phyloP scores from a whole-genome alignment of 2,888 invertebrate species.

The Tenodera sinensis region DNA sequence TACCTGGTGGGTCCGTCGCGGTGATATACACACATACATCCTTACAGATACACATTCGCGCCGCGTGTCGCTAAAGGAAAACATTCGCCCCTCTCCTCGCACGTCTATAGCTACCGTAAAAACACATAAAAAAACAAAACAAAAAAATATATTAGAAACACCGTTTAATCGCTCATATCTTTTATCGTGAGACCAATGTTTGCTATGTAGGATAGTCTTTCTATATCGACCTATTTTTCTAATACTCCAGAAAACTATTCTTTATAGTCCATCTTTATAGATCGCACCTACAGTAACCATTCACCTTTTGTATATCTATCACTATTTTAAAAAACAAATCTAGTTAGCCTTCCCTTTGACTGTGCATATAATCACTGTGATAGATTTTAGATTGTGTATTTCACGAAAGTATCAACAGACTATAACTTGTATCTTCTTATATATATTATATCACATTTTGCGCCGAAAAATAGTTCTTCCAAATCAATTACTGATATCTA shows the following conservation, averaged over 20 bases:
- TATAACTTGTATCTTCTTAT: not conserved
- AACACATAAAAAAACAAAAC: not conserved
- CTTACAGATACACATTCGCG: not conserved
- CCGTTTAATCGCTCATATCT: not conserved
- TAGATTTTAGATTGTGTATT: not conserved
- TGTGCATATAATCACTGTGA: not conserved
- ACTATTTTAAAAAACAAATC: not conserved
- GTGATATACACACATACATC: not conserved
- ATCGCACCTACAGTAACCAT: not conserved
- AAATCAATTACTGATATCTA: not conserved
- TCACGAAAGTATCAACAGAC: not conserved
- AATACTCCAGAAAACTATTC: not conserved
- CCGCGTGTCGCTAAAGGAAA: not conserved
- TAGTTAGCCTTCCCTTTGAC: not conserved
- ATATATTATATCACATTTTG: not conserved
- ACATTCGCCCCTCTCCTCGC: not conserved
- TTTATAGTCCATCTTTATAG: not conserved
- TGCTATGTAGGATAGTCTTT: not conserved
- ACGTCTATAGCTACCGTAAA: not conserved
- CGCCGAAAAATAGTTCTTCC: not conserved
- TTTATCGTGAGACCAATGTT: not conserved
- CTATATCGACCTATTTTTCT: not conserved
- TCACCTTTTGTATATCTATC: not conserved
- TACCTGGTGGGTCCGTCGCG: not conserved
- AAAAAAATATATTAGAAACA: not conserved